A percentile compares a stretch with the other conserved stretches of the same genome.
phyloP scores from a whole-genome alignment of 1,140 invertebrate species.

The Dinothrombium tinctorium region DNA sequence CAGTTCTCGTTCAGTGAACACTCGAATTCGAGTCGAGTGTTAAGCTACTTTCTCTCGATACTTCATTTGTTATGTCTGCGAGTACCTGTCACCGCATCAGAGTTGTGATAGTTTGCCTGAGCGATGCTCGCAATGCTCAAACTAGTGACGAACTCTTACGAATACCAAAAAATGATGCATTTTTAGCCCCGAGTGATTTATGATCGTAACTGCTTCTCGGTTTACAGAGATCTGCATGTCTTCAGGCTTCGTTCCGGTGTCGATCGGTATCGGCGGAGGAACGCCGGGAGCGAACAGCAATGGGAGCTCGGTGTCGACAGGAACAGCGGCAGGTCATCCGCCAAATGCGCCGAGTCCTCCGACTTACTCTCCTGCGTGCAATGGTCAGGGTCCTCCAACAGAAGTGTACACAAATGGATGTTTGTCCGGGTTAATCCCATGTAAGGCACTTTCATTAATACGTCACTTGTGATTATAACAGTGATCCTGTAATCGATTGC shows the following conservation, averaged over 20 bases:
- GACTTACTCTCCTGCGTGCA: not conserved
- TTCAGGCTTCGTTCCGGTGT: not conserved
- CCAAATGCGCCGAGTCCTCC: slow-evolving; percentile 1
- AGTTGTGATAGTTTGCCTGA: not conserved
- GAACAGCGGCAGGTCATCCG: slow-evolving; percentile 1
- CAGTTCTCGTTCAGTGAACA: not conserved
- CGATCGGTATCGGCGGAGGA: not conserved
- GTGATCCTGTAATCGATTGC: no score
- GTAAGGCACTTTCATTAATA: no score
- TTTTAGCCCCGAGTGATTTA: no score
- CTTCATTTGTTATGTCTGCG: not conserved
- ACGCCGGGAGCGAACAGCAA: no score
- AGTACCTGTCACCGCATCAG: not conserved
- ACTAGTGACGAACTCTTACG: not conserved
- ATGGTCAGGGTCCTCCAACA: not conserved
- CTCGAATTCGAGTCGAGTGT: not conserved
- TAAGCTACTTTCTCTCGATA: not conserved
- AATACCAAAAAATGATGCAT: no score
- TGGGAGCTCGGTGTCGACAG: no score
- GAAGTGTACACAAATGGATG: slow-evolving; percentile 5
- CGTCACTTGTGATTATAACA: no score
- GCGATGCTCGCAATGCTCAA: not conserved
- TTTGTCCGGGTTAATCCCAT: slow-evolving; percentile 3
- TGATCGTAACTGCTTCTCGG: no score
- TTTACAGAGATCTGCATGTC: no score